Conservation (phyloP, 2,888 invertebrate species). For the Sesia bembeciformis region DNA sequence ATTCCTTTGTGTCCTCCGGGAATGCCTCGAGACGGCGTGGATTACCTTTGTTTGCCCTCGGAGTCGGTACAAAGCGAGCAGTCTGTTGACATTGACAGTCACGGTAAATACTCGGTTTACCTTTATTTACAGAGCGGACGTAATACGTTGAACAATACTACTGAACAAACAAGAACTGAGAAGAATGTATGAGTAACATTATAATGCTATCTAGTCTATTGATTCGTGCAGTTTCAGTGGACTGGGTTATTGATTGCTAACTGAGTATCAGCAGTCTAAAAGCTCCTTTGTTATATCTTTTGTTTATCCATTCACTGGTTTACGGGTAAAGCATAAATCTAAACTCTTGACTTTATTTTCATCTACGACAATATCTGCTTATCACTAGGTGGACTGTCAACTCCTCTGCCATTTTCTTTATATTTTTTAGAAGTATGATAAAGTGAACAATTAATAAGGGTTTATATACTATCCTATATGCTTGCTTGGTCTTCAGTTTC, state of each 20-base stretch:
- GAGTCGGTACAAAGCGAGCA: slow-evolving; percentile 60
- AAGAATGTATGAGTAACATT: slow-evolving; percentile 2
- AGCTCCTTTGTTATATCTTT: neutral
- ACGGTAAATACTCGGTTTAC: slow-evolving; percentile 62
- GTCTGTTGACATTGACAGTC: slow-evolving; percentile 63
- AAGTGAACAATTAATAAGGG: too few species aligned
- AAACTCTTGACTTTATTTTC: too few species aligned
- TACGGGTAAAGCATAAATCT: too few species aligned
- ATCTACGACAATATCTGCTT: too few species aligned
- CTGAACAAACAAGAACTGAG: slow-evolving; percentile 21
- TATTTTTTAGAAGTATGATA: too few species aligned
- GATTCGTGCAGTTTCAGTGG: neutral
- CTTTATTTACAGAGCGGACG: slow-evolving; percentile 58
- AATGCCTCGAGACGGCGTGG: slow-evolving; percentile 17
- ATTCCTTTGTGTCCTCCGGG: slow-evolving; percentile 6
- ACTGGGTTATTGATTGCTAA: neutral
- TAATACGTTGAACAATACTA: slow-evolving; percentile 34
- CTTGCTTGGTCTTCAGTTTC: too few species aligned
- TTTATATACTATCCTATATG: too few species aligned
- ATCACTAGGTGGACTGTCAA: too few species aligned
- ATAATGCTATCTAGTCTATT: neutral
- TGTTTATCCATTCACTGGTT: too few species aligned
- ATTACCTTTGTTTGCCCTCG: slow-evolving; percentile 57
- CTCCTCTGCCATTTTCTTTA: too few species aligned
- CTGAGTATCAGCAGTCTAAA: neutral